A percentile compares a stretch with the other conserved stretches of the same genome.
These are phyloP conservation scores for Paralichthys olivaceus DNA, from an alignment of 2,113 vertebrate genomes.

Conservation along the genomic window DNA sequence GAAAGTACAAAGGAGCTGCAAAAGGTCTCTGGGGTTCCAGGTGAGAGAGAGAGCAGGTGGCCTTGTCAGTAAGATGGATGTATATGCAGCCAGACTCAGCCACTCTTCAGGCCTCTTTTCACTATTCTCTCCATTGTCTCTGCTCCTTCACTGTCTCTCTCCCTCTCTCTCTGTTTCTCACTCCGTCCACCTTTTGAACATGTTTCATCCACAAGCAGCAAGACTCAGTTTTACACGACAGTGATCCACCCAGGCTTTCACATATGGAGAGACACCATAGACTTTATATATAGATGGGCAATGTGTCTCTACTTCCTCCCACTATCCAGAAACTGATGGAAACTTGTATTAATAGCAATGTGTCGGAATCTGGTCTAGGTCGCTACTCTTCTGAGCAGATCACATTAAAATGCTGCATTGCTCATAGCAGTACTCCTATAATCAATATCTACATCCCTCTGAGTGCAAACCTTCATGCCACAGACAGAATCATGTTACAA, in stretches of 20 bases:
- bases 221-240: neutral
- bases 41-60: constrained; percentile 14
- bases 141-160: neutral
- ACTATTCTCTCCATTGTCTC: constrained; percentile 11
- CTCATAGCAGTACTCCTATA: no score
- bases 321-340: no score
- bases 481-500: no score
- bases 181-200: neutral
- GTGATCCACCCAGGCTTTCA: neutral
- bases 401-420: no score
- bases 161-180: neutral
- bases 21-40: neutral
- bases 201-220: constrained; percentile 5
- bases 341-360: no score
- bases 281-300: no score
- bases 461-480: no score
- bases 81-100: constrained; percentile 4
- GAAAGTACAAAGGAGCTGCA: neutral
- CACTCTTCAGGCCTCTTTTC: neutral
- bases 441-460: no score
- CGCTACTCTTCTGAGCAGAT: no score
- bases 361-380: no score
- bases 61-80: constrained; percentile 43
- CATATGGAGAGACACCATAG: neutral
- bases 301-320: no score